A percentile compares a stretch with the other conserved stretches of the same genome.
phyloP scores from a whole-genome alignment of 2,797 vertebrate species.

The Eulemur mongoz region DNA sequence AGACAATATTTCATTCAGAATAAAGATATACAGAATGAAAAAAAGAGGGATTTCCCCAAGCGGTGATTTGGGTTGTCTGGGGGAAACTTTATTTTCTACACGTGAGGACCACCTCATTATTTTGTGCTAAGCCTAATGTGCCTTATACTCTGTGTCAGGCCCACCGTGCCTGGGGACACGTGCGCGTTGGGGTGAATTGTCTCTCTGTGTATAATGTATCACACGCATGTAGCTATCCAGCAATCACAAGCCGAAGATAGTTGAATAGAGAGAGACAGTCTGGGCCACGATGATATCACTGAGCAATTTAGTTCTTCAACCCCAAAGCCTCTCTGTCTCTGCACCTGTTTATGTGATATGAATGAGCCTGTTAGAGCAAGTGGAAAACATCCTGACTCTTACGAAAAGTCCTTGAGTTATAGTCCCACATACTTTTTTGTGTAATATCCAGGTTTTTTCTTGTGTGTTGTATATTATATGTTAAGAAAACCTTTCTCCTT shows the following conservation, averaged over 20 bases:
- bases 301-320: neutral
- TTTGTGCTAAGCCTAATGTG: neutral
- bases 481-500: neutral
- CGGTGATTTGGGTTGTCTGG: no score
- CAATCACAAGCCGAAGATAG: fast-evolving
- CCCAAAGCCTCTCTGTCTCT: neutral
- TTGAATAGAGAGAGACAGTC: neutral
- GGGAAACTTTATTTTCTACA: neutral
- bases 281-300: no score
- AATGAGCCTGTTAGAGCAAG: neutral
- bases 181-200: fast-evolving
- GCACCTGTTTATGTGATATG: neutral
- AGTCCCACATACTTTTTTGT: neutral
- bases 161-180: neutral
- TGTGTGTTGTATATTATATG: neutral
- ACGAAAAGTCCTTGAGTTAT: neutral
- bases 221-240: neutral
- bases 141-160: neutral
- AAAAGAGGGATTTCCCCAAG: neutral
- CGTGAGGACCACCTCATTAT: neutral
- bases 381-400: neutral
- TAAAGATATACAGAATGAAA: no score
- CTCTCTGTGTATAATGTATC: neutral
- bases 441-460: neutral
- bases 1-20: neutral